Base-by-base conservation (phyloP, 2,888 invertebrate species). In the Scelioninae gen. 1 region DNA sequence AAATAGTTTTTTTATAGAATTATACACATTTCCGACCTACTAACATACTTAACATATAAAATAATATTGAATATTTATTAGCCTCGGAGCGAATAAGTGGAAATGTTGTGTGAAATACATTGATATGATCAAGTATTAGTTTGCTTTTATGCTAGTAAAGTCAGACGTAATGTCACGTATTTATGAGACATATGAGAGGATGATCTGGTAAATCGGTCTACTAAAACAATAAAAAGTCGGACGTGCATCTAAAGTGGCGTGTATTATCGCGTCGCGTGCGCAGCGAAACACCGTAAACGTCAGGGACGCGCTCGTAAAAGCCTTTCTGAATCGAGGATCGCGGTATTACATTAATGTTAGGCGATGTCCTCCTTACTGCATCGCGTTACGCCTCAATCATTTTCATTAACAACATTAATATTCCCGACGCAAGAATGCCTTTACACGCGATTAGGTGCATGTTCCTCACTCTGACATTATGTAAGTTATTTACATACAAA, bases 141-240 rank as follows among this genome's bases (percentile, higher is more conserved):
- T 69, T 47, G 62, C 53, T 77, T 69, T 69, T 60, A 69, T 63
- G 60, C 31, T 63, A 31, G 45, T n/a, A n/a, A 55, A 47, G 32
- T 63, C 63, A 45, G 49, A 53, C 23, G 76, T 68, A 38, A 49
- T 32, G 31, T 23, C 55, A 40, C 32, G 16, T 84, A 86, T 86
- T 85, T 79, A 86, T 85, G 66, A 56, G 34, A 34, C 11, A 23
- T 71, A 68, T 75, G 75, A 80, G 66, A 79, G 84, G 23, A 23
- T 1, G 23, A 23, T 23, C 23, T 77, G 85, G 86, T 80, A 87
- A 88, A 89, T 88, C 87, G 86, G 85, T 76, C 81, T 79, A 49
- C 74, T 86, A 81, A 86, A 86, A 87, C 87, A 86, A 88, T 88
- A 88, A 88, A 88, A 88, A 86, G 71, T 81, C 83, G 82, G 60